phyloP scores from a whole-genome alignment of 1,140 invertebrate species.

The Zophobas morio region DNA sequence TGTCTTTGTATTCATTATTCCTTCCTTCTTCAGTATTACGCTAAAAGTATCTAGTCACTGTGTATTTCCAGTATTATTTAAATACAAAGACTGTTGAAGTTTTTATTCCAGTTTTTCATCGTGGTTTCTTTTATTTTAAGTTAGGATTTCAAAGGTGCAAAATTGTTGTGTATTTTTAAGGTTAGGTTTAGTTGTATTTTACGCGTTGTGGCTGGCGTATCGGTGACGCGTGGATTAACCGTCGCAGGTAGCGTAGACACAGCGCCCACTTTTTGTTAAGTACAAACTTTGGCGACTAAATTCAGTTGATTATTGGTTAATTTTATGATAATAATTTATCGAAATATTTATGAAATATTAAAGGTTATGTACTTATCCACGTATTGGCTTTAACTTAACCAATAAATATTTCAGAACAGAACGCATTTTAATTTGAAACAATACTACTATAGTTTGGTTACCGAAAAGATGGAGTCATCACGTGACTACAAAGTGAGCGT shows the following conservation, averaged over 20 bases:
- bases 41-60: conserved; percentile 57
- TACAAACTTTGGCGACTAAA: conserved; percentile 47
- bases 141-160: conserved; percentile 13
- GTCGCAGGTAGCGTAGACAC: no score
- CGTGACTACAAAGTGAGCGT: no score
- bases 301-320: conserved; percentile 34
- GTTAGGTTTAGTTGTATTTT: conserved; percentile 25
- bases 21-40: conserved; percentile 41
- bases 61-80: conserved; percentile 57
- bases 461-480: no score
- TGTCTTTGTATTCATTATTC: conserved; percentile 40
- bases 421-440: conserved; percentile 6
- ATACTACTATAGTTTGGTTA: no score
- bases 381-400: conserved; percentile 26
- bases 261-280: conserved; percentile 9
- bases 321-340: conserved; percentile 19
- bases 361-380: conserved; percentile 18
- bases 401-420: conserved; percentile 40
- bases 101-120: conserved; percentile 12
- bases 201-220: not conserved
- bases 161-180: conserved; percentile 45
- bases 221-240: no score
- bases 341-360: conserved; percentile 44
- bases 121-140: conserved; percentile 1
- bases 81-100: conserved; percentile 57